Evolutionary conservation across 2,888 invertebrate species (phyloP), one percentile per base, ranked within the genome.

Genomic region (Plebejus melissa): DNA sequence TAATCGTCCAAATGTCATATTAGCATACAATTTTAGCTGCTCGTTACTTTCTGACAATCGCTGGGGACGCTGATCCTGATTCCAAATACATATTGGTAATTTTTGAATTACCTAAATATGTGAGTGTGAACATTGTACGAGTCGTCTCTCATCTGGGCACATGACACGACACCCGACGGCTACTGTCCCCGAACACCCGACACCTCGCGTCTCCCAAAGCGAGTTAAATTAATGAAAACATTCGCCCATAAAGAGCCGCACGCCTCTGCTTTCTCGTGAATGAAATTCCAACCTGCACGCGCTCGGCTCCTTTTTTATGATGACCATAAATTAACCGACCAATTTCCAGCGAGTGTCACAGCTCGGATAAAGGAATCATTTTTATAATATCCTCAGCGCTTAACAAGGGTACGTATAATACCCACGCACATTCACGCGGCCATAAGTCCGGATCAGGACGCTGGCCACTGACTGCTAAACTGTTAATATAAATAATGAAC

Each of bases 401-500:
- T 93, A 93, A 93, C 93, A 93, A 91, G 91, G 91, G 88, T 89
- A 91, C 91, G 90, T 90, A 93, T 93, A 92, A 93, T 90, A 86
- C 93, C 93, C 93, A 93, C 93, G 93, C 93, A 88, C 87, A 93
- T 93, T 93, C 91, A 91, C 93, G 89, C 91, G 83, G 88, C 88
- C 83, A 91, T 92, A 93, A 91, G 88, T 91, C 88, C 85, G 89
- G 88, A 87, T 89, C 88, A 84, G 86, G 82, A 84, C 81, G 84
- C 85, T 86, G 88, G 86, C 87, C 90, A 90, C 88, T 89, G 90
- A 87, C 92, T 92, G 93, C 93, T 93, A 91, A 93, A 91, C 93
- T 93, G 93, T 93, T 93, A 93, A 91, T 91, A 90, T 93, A 92
- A 93, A 93, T 93, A 93, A 93, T 93, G 93, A 92, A 92, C 93